Evolutionary conservation across 2,797 vertebrate genomes (phyloP), one percentile per base, ranked within the genome.

Genomic region (Macropus fuliginosus): DNA sequence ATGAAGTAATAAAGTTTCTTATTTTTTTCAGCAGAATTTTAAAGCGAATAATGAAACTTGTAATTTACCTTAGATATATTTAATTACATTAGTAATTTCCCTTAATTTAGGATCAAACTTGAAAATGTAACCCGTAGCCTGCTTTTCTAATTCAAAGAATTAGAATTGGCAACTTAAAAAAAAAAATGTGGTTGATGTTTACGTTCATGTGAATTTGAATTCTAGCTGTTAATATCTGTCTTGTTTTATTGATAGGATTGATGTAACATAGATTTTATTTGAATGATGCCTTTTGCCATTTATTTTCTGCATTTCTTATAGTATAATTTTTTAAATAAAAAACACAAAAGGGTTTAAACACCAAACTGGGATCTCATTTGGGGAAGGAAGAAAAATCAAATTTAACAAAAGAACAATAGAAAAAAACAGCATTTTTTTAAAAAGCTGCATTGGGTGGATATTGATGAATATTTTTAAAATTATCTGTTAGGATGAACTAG

Each of bases 381-480:
- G 98, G 96, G 97, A 98, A 97, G 98, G 98, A 97, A 97, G 98
- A 97, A 98, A 96, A 98, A 95, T 95, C 91, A 93, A 96, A 97
- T 93, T 56, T 97, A 96, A 97, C 98, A 91, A 55, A 14, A 40
- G 94, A 96, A 90, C 13, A 46, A 6, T 92, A 93, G 98, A 98
- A 98, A 97, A 98, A 98, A 98, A 98, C 98, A 98, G 96, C 56
- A 97, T 96, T 96, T 93, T 91, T 74, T 97, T 87, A 55, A 55
- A 31, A 54, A 0, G 0, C 59, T 96, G n/a, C 66, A 54, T 95
- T 97, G 55, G 12, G 96, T 96, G 4, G 0, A 0, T 98, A 96
- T 94, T 98, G 91, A 93, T 96, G 97, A 97, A 4, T 96, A 31
- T 54, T 97, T 97, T 96, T 92, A 95, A 97, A 98, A 96, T 97